Conservation (phyloP, 1,140 invertebrate species). For the Rhagoletis zephyria region DNA sequence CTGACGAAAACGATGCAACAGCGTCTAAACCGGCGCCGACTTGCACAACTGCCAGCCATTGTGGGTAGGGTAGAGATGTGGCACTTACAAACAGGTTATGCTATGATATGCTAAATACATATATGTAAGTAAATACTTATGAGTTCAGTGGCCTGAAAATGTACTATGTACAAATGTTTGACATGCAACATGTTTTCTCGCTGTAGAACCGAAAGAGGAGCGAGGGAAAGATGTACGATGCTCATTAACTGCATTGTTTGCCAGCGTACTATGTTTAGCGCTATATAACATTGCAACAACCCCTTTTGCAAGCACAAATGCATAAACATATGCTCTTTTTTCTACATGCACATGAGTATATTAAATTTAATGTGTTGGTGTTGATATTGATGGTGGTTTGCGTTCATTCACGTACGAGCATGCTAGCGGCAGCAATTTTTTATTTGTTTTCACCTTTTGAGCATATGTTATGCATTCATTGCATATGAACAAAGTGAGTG, state of each 20-base stretch:
- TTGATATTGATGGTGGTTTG: background rate
- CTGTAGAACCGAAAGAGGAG: background rate
- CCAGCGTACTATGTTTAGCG: background rate
- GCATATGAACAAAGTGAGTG: background rate
- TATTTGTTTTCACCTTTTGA: constrained; percentile 25
- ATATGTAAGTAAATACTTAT: background rate
- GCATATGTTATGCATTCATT: constrained; percentile 40
- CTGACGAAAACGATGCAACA: background rate
- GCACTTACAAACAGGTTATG: background rate
- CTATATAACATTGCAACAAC: background rate
- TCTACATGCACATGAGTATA: background rate
- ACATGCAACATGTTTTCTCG: constrained; percentile 2
- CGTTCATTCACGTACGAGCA: background rate
- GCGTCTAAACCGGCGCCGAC: background rate
- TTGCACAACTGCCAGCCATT: background rate
- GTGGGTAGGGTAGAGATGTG: background rate
- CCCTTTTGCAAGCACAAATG: constrained; percentile 19
- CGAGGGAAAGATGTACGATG: constrained; percentile 7
- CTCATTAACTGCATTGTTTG: constrained; percentile 41
- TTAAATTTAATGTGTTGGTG: background rate
- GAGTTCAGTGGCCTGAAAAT: constrained; percentile 41
- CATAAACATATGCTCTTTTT: constrained; percentile 6
- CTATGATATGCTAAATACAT: background rate
- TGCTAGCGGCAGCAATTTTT: constrained; percentile 12
- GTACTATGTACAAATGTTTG: background rate